Evolutionary conservation across 2,888 invertebrate species (phyloP), one percentile per base, ranked within the genome.

Genomic region (Latheticus oryzae): DNA sequence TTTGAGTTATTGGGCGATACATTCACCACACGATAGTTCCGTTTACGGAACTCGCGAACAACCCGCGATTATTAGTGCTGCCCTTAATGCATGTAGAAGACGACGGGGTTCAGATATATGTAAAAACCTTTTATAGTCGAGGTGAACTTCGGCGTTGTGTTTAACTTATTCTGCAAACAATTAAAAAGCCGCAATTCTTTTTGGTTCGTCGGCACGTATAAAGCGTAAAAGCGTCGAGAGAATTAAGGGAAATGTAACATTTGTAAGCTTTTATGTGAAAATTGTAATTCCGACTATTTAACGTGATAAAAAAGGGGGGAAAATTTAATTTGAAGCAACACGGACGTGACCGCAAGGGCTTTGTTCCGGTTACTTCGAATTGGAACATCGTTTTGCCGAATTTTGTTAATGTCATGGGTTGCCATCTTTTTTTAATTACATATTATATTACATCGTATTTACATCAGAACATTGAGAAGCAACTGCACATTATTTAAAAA

Each of bases 1-100:
- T 61, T 63, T 61, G 62, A 62, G 50, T 62, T 62, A 57, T 57
- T 48, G 58, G 56, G 60, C 45, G 17, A 23, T 23, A 12, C n/a
- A n/a, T n/a, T n/a, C n/a, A n/a, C n/a, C n/a, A n/a, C n/a, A n/a
- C n/a, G n/a, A n/a, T n/a, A n/a, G n/a, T n/a, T n/a, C n/a, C n/a
- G n/a, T n/a, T n/a, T n/a, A 13, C 33, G 33, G 33, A 33, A 33
- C 33, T 15, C 33, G 30, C 9, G 30, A 12, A 30, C 2, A 8
- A 11, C 30, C 30, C 30, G 3, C 30, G 30, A 7, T 7, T 12
- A 30, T 9, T 1, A 2, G n/a, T n/a, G n/a, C n/a, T n/a, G n/a
- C n/a, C n/a, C n/a, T n/a, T n/a, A n/a, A n/a, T n/a, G n/a, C n/a
- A 21, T 21, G 21, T 4, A 21, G 5, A 21, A 21, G 5, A 7